Evolutionary conservation across 2,888 invertebrate genomes (phyloP).

Genomic region (Cantharis nigra): DNA sequence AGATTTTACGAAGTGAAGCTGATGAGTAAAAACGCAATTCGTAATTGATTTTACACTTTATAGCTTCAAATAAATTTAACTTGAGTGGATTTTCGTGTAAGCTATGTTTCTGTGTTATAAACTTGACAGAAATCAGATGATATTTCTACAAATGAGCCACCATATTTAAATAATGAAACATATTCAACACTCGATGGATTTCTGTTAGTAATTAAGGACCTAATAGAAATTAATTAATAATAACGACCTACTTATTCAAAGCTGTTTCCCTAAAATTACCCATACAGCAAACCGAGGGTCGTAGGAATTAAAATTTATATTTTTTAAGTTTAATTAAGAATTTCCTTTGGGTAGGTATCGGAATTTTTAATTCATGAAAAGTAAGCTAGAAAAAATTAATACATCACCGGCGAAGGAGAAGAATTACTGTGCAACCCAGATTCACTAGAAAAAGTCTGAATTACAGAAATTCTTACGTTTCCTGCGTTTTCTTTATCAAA

Average conservation of each 20-base stretch:
- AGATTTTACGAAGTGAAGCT: background rate
- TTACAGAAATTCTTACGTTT: conserved; percentile 5
- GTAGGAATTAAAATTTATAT: background rate
- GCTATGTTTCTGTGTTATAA: background rate
- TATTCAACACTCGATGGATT: background rate
- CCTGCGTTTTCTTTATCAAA: background rate
- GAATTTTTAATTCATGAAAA: conserved; percentile 18
- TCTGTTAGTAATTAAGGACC: background rate
- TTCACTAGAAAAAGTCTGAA: conserved; percentile 18
- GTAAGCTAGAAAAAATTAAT: conserved; percentile 18
- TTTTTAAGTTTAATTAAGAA: no score
- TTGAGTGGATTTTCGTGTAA: conserved; percentile 17
- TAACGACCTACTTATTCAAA: background rate
- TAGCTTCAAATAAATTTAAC: conserved; percentile 13
- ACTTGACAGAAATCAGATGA: background rate
- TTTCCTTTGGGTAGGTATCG: background rate
- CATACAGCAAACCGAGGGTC: no score
- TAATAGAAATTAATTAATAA: background rate
- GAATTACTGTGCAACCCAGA: conserved; percentile 23
- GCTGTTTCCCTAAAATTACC: no score
- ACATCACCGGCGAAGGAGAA: conserved; percentile 19
- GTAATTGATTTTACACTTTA: conserved; percentile 16
- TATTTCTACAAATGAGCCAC: background rate
- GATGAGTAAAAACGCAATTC: background rate
- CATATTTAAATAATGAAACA: background rate